Evolutionary conservation across 1,140 invertebrate genomes (phyloP).

Genomic region (Helicoverpa zea): DNA sequence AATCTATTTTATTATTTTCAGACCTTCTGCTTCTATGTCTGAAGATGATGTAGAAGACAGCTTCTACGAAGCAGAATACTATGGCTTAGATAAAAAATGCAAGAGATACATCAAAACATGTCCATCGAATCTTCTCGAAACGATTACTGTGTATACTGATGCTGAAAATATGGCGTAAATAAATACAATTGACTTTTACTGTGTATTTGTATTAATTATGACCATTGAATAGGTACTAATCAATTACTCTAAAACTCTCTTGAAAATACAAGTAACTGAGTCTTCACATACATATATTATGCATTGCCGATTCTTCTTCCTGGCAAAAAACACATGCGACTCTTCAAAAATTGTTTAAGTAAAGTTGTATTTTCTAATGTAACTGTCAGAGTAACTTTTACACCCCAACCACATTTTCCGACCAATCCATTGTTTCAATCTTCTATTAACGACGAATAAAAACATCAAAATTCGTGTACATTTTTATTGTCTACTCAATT

Average conservation of each 20-base stretch:
- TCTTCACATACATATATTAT: no score
- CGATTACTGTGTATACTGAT: conserved; percentile 54
- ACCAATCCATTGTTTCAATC: no score
- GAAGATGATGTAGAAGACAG: conserved; percentile 74
- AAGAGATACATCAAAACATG: conserved; percentile 60
- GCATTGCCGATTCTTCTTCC: no score
- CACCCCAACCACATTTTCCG: no score
- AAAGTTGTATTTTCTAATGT: no score
- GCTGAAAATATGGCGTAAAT: conserved; percentile 15
- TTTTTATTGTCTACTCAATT: neutral
- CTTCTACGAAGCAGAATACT: conserved; percentile 80
- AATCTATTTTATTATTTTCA: conserved; percentile 52
- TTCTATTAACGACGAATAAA: neutral
- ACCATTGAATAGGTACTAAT: no score
- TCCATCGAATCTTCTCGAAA: conserved; percentile 66
- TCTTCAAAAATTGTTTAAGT: no score
- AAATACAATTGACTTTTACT: neutral
- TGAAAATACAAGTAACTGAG: no score
- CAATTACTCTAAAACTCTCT: neutral
- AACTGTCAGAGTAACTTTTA: no score
- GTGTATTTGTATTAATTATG: no score
- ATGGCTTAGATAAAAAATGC: conserved; percentile 68
- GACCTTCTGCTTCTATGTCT: conserved; percentile 75
- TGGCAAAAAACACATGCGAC: no score
- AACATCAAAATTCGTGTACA: neutral